Percentiles rank a stretch among this genome's conserved stretches.
phyloP scores from a whole-genome alignment of 2,888 invertebrate genomes.

The Pseudococcus viburni region DNA sequence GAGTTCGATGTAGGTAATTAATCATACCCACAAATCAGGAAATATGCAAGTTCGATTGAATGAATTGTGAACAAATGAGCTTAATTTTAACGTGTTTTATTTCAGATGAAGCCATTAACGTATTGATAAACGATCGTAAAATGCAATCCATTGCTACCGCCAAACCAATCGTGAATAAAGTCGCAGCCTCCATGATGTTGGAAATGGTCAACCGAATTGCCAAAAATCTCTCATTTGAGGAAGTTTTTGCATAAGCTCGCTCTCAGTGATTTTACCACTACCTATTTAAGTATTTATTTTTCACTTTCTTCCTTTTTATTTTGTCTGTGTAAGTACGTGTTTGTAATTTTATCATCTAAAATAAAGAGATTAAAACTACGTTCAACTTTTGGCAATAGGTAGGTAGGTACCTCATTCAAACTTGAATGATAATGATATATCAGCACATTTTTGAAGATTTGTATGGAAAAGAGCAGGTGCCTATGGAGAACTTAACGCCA shows the following conservation, averaged over 20 bases:
- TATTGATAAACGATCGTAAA: conserved; percentile 76
- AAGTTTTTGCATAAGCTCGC: conserved; percentile 72
- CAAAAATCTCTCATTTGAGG: conserved; percentile 74
- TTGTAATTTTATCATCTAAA: background rate
- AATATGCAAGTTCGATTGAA: background rate
- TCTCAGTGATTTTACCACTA: conserved; percentile 1
- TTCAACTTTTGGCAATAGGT: too few relatives aligned
- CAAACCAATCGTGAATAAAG: conserved; percentile 75
- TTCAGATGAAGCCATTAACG: conserved; percentile 73
- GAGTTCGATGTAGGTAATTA: background rate
- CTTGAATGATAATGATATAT: too few relatives aligned
- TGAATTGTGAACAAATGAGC: background rate
- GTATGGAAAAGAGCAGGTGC: too few relatives aligned
- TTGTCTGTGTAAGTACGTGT: background rate
- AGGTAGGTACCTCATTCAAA: too few relatives aligned
- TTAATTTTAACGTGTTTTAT: conserved; percentile 67
- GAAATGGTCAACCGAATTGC: conserved; percentile 76
- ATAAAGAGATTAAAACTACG: too few relatives aligned
- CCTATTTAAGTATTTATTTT: conserved; percentile 38
- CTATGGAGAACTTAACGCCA: too few relatives aligned
- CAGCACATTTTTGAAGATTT: too few relatives aligned
- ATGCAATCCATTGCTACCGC: conserved; percentile 74
- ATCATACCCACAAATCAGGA: background rate
- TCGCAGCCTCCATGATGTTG: conserved; percentile 74
- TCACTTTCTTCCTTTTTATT: conserved; percentile 5